phyloP scores from a whole-genome alignment of 2,113 vertebrate species.

The Callaeas wilsoni region DNA sequence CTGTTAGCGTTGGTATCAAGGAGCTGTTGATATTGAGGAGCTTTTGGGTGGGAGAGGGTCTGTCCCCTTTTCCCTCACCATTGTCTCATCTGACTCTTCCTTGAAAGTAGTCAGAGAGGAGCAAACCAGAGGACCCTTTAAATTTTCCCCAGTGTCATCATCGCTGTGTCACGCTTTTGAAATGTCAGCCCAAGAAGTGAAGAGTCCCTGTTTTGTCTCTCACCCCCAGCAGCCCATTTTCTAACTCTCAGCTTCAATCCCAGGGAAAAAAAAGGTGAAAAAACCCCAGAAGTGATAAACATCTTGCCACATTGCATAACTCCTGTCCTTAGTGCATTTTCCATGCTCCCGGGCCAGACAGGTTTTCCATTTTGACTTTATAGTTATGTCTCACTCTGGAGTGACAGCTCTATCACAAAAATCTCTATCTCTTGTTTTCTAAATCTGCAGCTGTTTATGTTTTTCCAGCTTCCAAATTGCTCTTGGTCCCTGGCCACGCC shows the following conservation, averaged over 20 bases:
- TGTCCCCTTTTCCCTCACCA: not conserved
- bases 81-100: not conserved
- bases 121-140: not conserved
- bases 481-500: not conserved
- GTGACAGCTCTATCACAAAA: not conserved
- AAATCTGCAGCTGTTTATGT: not conserved
- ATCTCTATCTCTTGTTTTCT: not conserved
- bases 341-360: not conserved
- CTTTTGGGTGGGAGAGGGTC: not conserved
- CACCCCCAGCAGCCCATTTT: not conserved
- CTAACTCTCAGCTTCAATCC: not conserved
- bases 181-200: not conserved
- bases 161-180: rapidly evolving
- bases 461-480: not conserved
- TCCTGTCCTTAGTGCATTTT: not conserved
- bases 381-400: not conserved
- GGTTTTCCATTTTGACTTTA: not conserved
- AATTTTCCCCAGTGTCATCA: not conserved
- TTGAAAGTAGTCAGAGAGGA: not conserved
- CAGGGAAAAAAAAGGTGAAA: not conserved
- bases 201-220: not conserved
- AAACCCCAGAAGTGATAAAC: not conserved
- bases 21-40: not conserved
- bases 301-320: not conserved
- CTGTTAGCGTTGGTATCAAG: not conserved